phyloP scores from a whole-genome alignment of 2,113 vertebrate genomes.

The Patagioenas fasciata region DNA sequence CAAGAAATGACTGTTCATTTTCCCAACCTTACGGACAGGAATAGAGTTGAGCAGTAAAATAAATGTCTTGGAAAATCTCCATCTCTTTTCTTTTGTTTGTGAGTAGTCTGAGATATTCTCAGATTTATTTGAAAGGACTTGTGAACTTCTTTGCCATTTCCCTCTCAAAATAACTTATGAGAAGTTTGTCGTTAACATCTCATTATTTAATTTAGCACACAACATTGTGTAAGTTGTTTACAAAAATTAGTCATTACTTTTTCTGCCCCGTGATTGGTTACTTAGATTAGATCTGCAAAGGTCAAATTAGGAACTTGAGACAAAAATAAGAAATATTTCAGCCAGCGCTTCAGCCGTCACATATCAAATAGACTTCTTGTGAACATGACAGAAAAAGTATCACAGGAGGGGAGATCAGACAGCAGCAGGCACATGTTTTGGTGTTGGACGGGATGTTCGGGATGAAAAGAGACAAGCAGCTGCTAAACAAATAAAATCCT shows the following conservation, averaged over 20 bases:
- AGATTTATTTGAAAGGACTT: not conserved
- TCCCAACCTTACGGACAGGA: not conserved
- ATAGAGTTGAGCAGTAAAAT: not conserved
- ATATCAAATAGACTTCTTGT: not conserved
- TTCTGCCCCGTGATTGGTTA: not conserved
- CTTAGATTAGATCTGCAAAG: not conserved
- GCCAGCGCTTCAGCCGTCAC: not conserved
- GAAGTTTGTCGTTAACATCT: not conserved
- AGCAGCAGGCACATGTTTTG: not conserved
- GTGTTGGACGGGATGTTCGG: not conserved
- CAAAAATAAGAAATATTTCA: not conserved
- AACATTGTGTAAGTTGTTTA: not conserved
- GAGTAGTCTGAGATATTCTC: not conserved
- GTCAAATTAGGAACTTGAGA: not conserved
- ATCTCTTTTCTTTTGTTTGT: not conserved
- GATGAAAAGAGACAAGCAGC: not conserved
- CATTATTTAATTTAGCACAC: not conserved
- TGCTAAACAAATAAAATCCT: not conserved
- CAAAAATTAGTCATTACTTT: not conserved
- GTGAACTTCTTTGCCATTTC: not conserved
- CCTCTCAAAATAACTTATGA: not conserved
- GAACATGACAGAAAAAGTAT: not conserved
- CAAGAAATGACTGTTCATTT: not conserved
- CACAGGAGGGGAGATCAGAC: not conserved
- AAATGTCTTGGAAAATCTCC: not conserved